phyloP scores from a whole-genome alignment of 2,888 invertebrate genomes.

The Drosophila anceps region DNA sequence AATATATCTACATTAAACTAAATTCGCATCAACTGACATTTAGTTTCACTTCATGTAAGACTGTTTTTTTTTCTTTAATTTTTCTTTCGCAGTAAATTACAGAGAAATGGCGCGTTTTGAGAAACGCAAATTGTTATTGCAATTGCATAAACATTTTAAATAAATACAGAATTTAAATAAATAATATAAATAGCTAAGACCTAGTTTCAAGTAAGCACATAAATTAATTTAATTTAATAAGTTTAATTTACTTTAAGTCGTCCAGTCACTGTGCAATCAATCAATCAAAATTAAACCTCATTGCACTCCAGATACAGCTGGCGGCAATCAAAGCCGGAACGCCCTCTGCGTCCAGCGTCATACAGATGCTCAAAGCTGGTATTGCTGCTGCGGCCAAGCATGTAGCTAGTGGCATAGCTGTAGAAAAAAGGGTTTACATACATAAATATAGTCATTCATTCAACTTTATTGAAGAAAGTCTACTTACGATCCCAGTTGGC shows the following conservation, averaged over 20 bases:
- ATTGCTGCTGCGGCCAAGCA: constrained; percentile 91
- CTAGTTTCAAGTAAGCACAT: constrained; percentile 71
- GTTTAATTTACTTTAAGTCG: constrained; percentile 71
- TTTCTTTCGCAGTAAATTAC: constrained; percentile 33
- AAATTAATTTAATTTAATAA: constrained; percentile 80
- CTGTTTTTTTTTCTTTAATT: constrained; percentile 19
- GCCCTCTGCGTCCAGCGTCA: constrained; percentile 94
- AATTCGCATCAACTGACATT: neutral
- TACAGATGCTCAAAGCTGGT: constrained; percentile 92
- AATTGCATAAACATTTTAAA: constrained; percentile 40
- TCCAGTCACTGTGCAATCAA: constrained; percentile 60
- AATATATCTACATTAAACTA: neutral
- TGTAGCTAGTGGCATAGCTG: constrained; percentile 94
- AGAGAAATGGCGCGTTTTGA: constrained; percentile 39
- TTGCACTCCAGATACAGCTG: constrained; percentile 95
- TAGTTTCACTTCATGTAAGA: constrained; percentile 23
- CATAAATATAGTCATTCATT: too few relatives aligned
- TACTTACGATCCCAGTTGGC: constrained; percentile 96
- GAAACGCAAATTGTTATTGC: constrained; percentile 26
- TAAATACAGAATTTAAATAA: constrained; percentile 77
- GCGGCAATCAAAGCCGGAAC: constrained; percentile 93
- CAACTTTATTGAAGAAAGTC: neutral
- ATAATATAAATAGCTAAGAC: constrained; percentile 77
- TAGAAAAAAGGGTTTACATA: constrained; percentile 12
- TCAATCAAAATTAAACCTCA: constrained; percentile 93